phyloP scores from a whole-genome alignment of 1,140 invertebrate species.

The Leucophenga varia region DNA sequence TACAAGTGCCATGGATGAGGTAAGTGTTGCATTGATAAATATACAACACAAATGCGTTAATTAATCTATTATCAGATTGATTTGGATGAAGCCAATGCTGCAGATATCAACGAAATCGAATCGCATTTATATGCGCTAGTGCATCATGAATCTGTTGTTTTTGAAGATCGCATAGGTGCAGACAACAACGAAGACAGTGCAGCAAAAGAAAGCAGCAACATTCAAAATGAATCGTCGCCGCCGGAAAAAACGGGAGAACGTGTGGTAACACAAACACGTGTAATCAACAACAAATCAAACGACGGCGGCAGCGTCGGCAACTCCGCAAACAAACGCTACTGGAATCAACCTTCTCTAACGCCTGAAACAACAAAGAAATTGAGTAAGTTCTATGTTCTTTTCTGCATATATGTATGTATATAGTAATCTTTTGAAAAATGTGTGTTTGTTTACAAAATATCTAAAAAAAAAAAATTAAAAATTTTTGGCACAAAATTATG shows the following conservation, averaged over 20 bases:
- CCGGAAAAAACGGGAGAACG: constrained; percentile 16
- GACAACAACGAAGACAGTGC: background rate
- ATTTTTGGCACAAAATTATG: too few species aligned
- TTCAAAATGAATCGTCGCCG: constrained; percentile 16
- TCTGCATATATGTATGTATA: too few species aligned
- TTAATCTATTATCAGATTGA: constrained; percentile 28
- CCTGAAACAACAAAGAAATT: too few species aligned
- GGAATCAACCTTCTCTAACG: constrained; percentile 6
- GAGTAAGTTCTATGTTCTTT: too few species aligned
- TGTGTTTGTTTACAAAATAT: too few species aligned
- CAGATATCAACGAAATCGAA: constrained; percentile 56
- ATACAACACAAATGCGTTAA: constrained; percentile 11
- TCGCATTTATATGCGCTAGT: constrained; percentile 55
- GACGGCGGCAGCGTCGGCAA: too few species aligned
- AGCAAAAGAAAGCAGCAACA: background rate
- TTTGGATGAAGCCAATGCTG: constrained; percentile 36
- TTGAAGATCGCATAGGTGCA: background rate
- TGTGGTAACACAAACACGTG: constrained; percentile 26
- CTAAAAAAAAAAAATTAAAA: too few species aligned
- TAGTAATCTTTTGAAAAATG: too few species aligned
- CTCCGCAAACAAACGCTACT: constrained; percentile 26
- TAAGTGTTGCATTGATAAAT: constrained; percentile 10
- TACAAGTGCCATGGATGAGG: constrained; percentile 13
- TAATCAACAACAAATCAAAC: constrained; percentile 28
- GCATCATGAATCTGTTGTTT: constrained; percentile 24